Percentiles rank a stretch among this genome's conserved stretches.
phyloP scores from a whole-genome alignment of 2,113 vertebrate genomes.

The Rhadina sibilatrix region DNA sequence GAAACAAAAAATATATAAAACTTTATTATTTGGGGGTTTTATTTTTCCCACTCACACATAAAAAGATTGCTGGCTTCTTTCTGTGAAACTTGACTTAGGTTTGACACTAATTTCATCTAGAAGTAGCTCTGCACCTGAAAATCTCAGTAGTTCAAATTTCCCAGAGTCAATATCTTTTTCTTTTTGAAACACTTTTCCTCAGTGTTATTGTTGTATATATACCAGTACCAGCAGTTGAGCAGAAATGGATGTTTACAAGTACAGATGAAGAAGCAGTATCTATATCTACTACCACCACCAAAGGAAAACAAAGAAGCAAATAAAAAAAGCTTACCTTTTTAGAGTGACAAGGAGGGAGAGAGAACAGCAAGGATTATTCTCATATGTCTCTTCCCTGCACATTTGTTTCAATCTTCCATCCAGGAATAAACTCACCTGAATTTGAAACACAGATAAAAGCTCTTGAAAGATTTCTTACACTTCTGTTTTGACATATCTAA shows the following conservation, averaged over 20 bases:
- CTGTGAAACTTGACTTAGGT: not conserved
- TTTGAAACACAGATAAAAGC: not conserved
- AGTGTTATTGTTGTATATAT: not conserved
- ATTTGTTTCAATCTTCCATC: not conserved
- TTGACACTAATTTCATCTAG: not conserved
- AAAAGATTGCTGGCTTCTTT: not conserved
- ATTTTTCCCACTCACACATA: not conserved
- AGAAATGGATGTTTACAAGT: not conserved
- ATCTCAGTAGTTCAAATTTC: not conserved
- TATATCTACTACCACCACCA: not conserved
- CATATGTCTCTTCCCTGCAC: not conserved
- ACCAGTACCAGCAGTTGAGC: not conserved
- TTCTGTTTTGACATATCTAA: not conserved
- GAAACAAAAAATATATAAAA: not conserved
- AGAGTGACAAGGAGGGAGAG: not conserved
- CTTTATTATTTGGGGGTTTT: not conserved
- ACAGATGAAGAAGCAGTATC: not conserved
- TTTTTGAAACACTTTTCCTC: not conserved
- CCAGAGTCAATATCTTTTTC: too few relatives aligned
- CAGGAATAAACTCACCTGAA: not conserved
- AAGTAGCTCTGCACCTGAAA: not conserved
- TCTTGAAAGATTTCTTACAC: not conserved
- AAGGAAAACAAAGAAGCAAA: not conserved
- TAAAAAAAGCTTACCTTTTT: rapidly evolving
- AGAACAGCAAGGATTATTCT: not conserved